Base-by-base conservation (phyloP, 37 sponge, comb jelly and placozoan species). In the Geodia barretti region DNA sequence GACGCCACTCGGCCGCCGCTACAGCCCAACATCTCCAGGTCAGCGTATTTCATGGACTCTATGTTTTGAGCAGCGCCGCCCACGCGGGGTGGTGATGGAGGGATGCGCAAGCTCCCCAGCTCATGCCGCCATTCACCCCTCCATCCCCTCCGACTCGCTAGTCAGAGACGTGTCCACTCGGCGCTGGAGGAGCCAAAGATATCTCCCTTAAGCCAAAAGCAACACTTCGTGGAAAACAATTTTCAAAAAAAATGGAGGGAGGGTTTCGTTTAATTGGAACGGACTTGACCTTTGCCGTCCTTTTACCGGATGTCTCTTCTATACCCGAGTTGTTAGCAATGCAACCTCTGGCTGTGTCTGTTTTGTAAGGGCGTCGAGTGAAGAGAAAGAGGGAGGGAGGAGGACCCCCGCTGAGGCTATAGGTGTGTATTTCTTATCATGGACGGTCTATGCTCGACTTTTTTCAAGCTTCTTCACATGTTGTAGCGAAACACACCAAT, bases 361-460 rank as follows among this genome's bases (percentile, higher is more conserved):
- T n/a, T n/a, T n/a, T n/a, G n/a, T n/a, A n/a, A n/a, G n/a, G n/a
- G n/a, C n/a, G n/a, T n/a, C n/a, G 92, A 65, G 84, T 92, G 39
- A 92, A 92, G 72, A 84, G 92, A 35, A 92, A 83, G 70, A 78
- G 92, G 39, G 42, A 72, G 31, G 92, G 76, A 39, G 92, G 84
- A n/a, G n/a, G n/a, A n/a, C n/a, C 32, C 84, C 92, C 41, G 77
- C 85, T n/a, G 88, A 92, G 60, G 85, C 88, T 39, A 59, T 92
- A 34, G 88, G 91, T 90, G 71, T 47, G 35, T 25, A 39, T n/a
- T n/a, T n/a, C n/a, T n/a, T n/a, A n/a, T n/a, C n/a, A n/a, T n/a
- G n/a, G n/a, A n/a, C n/a, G n/a, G n/a, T n/a, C n/a, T n/a, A n/a
- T n/a, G n/a, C n/a, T n/a, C n/a, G n/a, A n/a, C n/a, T n/a, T n/a